These are phyloP conservation scores for Phortica magna DNA, from an alignment of 2,888 invertebrate genomes.

Conservation along the genomic window DNA sequence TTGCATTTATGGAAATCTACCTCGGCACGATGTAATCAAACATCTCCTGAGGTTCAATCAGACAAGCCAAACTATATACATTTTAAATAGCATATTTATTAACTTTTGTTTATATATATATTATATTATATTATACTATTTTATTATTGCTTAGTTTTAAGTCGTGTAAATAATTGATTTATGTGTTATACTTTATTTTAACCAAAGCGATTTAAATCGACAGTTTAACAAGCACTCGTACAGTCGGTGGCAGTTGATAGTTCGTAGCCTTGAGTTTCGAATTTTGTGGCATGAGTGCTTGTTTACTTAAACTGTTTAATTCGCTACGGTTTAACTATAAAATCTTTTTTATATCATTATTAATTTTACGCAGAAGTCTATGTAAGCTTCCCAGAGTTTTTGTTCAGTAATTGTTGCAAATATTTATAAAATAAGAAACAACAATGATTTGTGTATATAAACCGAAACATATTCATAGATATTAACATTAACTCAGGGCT, in stretches of 20 bases:
- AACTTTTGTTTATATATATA: background rate
- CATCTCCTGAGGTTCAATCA: background rate
- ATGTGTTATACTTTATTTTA: background rate
- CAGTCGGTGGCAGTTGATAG: too few relatives aligned
- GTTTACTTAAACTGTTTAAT: too few relatives aligned
- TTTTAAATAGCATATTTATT: slow-evolving; percentile 1
- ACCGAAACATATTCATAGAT: slow-evolving; percentile 8
- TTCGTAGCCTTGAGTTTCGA: too few relatives aligned
- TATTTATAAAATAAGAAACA: background rate
- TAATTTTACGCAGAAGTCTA: too few relatives aligned
- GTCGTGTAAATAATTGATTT: slow-evolving; percentile 19
- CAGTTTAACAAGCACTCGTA: too few relatives aligned
- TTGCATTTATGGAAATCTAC: slow-evolving; percentile 18
- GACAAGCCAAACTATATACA: background rate
- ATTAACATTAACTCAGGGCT: slow-evolving; percentile 53
- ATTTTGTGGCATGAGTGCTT: too few relatives aligned
- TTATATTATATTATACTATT: slow-evolving; percentile 18
- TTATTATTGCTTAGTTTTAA: slow-evolving; percentile 16
- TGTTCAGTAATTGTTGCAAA: background rate
- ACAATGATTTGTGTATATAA: slow-evolving; percentile 18
- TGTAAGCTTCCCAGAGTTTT: too few relatives aligned
- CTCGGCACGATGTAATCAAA: background rate
- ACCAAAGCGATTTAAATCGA: background rate
- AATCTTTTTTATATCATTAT: too few relatives aligned
- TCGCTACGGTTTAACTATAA: too few relatives aligned